These are phyloP conservation scores for Lasioglossum baleicum DNA, from an alignment of 1,140 invertebrate species.

Conservation along the genomic window DNA sequence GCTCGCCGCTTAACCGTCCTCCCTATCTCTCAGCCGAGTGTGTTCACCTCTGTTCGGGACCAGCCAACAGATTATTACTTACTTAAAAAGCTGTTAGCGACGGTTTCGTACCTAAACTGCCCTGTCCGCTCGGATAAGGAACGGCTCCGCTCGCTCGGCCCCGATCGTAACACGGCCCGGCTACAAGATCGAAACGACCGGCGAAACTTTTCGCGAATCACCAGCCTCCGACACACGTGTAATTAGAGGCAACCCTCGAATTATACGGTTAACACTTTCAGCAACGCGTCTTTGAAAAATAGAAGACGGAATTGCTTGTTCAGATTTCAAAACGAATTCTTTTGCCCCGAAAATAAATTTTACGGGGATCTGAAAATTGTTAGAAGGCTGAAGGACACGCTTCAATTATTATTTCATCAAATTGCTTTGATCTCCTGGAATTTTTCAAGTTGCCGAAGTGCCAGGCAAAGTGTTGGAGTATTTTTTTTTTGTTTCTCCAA, in stretches of 20 bases:
- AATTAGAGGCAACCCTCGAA: neutral
- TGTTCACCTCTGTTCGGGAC: conserved; percentile 65
- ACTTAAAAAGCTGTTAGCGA: conserved; percentile 67
- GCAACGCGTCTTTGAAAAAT: too few species aligned
- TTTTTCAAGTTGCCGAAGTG: neutral
- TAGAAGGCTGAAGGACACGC: too few species aligned
- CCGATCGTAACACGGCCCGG: neutral
- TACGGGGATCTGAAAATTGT: too few species aligned
- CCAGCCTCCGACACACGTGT: conserved; percentile 20
- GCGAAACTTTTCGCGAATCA: conserved; percentile 19
- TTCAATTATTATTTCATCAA: too few species aligned
- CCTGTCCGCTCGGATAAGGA: conserved; percentile 35
- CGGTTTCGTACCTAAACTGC: conserved; percentile 49
- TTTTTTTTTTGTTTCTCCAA: too few species aligned
- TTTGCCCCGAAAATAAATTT: too few species aligned
- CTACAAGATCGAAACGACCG: conserved; percentile 9
- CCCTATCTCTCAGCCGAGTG: conserved; percentile 54
- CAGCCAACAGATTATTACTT: conserved; percentile 66
- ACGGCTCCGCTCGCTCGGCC: neutral
- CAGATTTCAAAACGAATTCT: too few species aligned
- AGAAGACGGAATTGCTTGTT: too few species aligned
- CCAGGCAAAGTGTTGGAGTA: too few species aligned
- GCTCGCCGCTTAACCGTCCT: conserved; percentile 53
- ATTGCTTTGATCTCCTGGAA: too few species aligned
- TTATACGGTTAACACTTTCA: too few species aligned